Evolutionary conservation across 1,140 invertebrate species (phyloP).

Genomic region (Papilio glaucus): DNA sequence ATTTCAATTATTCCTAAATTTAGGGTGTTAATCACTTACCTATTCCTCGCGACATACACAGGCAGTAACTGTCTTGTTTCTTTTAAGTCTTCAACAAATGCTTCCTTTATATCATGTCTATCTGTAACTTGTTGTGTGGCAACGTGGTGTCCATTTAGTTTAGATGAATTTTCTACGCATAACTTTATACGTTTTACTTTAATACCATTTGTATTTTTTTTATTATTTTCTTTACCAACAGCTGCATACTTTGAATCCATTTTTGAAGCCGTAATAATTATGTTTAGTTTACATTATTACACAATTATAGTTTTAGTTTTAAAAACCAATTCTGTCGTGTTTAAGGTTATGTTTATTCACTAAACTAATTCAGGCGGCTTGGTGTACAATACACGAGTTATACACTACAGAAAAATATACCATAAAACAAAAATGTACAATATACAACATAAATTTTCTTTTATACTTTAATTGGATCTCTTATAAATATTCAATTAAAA

Average conservation of each 20-base stretch:
- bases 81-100: conserved; percentile 53
- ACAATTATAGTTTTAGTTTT: conserved; percentile 1
- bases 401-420: not conserved
- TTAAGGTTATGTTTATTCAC: conserved; percentile 24
- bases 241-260: conserved; percentile 78
- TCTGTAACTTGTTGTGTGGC: conserved; percentile 39
- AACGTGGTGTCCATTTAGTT: conserved; percentile 40
- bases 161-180: conserved; percentile 42
- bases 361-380: not conserved
- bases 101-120: conserved; percentile 40
- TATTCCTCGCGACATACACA: conserved; percentile 60
- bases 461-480: too few relatives aligned
- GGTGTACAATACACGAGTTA: not conserved
- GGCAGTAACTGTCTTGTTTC: conserved; percentile 64
- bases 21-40: conserved; percentile 47
- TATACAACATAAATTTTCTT: too few relatives aligned
- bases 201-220: conserved; percentile 52
- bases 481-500: too few relatives aligned
- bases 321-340: conserved; percentile 28
- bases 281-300: not conserved
- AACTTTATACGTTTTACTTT: conserved; percentile 68
- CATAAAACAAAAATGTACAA: not conserved
- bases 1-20: conserved; percentile 35
- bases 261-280: conserved; percentile 29
- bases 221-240: conserved; percentile 54